Conservation (phyloP, 2,797 vertebrate species). For the Pseudochaenichthys georgianus region DNA sequence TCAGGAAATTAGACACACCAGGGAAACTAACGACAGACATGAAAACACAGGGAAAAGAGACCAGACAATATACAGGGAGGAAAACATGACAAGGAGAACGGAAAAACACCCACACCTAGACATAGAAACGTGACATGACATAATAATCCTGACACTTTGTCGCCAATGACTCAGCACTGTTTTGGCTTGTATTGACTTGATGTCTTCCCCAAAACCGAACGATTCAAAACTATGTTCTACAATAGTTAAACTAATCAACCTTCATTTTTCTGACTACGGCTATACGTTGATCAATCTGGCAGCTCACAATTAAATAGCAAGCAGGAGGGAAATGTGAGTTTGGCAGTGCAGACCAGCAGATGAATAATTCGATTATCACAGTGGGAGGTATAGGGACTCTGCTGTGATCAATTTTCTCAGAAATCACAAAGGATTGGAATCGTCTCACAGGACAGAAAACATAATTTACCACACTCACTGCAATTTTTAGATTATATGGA, state of each 20-base stretch:
- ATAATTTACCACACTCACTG: not conserved
- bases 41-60: too few species aligned
- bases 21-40: too few species aligned
- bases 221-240: not conserved
- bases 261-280: not conserved
- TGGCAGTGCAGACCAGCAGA: constrained; percentile 11
- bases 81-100: too few species aligned
- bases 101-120: too few species aligned
- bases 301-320: not conserved
- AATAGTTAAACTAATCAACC: not conserved
- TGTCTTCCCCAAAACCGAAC: not conserved
- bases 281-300: constrained; percentile 9
- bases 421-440: constrained; percentile 10
- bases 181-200: not conserved
- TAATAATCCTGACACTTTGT: too few species aligned
- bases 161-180: too few species aligned
- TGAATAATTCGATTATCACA: constrained; percentile 18
- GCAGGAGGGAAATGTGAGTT: constrained; percentile 2
- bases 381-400: not conserved
- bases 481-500: not conserved
- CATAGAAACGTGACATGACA: too few species aligned
- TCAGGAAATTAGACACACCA: too few species aligned
- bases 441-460: not conserved
- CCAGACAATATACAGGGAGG: too few species aligned
- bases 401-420: constrained; percentile 21